Conservation (phyloP, 2,888 invertebrate genomes). For the Acanthopleura granulata region DNA sequence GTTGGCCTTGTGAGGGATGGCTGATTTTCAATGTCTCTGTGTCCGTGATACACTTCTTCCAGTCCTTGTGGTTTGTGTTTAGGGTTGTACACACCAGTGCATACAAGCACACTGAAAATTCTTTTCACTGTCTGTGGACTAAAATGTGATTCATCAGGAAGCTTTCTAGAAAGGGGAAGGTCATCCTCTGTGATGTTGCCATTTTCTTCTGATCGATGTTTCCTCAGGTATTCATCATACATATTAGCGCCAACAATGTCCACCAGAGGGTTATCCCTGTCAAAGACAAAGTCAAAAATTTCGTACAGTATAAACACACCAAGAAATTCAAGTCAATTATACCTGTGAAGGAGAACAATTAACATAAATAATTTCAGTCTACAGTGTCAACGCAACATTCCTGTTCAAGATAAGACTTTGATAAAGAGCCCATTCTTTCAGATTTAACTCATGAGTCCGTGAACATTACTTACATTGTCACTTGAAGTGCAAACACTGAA, state of each 20-base stretch:
- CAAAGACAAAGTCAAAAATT: slow-evolving; percentile 22
- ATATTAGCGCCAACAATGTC: slow-evolving; percentile 69
- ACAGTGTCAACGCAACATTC: too few relatives aligned
- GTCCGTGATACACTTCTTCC: slow-evolving; percentile 57
- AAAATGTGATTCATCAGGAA: slow-evolving; percentile 55
- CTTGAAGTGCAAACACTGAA: too few relatives aligned
- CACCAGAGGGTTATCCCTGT: slow-evolving; percentile 67
- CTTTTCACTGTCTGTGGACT: slow-evolving; percentile 58
- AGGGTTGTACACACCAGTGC: slow-evolving; percentile 66
- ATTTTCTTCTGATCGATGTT: slow-evolving; percentile 35
- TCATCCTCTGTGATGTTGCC: slow-evolving; percentile 29
- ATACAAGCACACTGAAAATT: slow-evolving; percentile 63
- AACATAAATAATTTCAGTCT: too few relatives aligned
- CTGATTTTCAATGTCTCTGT: slow-evolving; percentile 63
- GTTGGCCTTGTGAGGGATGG: slow-evolving; percentile 60
- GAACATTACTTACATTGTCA: too few relatives aligned
- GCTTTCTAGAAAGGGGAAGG: slow-evolving; percentile 55
- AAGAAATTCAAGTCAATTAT: too few relatives aligned
- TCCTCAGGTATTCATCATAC: slow-evolving; percentile 62
- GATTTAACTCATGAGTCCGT: too few relatives aligned
- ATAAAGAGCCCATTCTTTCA: too few relatives aligned
- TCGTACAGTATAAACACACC: too few relatives aligned
- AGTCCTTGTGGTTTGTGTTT: slow-evolving; percentile 10
- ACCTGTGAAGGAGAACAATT: too few relatives aligned
- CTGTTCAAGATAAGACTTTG: too few relatives aligned